phyloP scores from a whole-genome alignment of 35 echinoderm and acorn worm species.

The Patiria miniata region DNA sequence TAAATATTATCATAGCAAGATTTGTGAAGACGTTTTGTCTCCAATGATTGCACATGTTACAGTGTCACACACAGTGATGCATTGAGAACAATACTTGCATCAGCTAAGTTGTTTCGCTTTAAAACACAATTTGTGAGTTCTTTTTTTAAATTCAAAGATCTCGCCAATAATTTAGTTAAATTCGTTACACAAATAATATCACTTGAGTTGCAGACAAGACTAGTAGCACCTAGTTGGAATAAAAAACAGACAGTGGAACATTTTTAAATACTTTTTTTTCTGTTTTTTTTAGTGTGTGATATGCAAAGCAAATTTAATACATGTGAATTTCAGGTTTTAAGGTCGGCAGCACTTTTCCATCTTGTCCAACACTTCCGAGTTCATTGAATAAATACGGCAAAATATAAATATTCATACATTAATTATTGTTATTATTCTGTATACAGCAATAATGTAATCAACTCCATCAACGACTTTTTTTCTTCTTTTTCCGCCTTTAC shows the following conservation, averaged over 20 bases:
- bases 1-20: background rate
- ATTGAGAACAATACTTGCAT: background rate
- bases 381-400: slow-evolving; percentile 23
- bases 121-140: too few relatives aligned
- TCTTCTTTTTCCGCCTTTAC: too few relatives aligned
- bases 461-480: too few relatives aligned
- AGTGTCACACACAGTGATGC: slow-evolving; percentile 11
- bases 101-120: background rate
- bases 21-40: background rate
- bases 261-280: slow-evolving; percentile 3
- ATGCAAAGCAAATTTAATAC: background rate
- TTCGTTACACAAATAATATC: too few relatives aligned
- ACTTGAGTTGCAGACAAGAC: too few relatives aligned
- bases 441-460: too few relatives aligned
- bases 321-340: slow-evolving; percentile 23
- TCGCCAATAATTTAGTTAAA: too few relatives aligned
- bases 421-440: too few relatives aligned
- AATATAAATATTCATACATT: slow-evolving; percentile 1
- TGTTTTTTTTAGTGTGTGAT: background rate
- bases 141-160: too few relatives aligned
- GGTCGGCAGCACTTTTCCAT: slow-evolving; percentile 10
- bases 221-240: too few relatives aligned
- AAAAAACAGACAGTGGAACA: background rate
- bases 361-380: background rate
- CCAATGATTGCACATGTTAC: background rate